Evolutionary conservation across 1,140 invertebrate genomes (phyloP).

Genomic region (Eulimnadia texana): DNA sequence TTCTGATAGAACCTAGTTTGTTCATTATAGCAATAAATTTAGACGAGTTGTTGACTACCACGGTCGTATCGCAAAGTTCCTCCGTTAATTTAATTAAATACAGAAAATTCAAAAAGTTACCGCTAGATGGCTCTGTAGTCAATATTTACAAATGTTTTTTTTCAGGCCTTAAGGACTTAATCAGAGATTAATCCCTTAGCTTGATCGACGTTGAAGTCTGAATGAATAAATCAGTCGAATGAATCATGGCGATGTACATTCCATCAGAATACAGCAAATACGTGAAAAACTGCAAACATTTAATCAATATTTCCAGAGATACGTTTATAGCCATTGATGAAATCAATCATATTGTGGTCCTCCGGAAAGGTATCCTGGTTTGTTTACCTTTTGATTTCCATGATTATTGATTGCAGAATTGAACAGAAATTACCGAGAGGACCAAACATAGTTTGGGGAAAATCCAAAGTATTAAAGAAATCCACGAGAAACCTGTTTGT

Average conservation of each 20-base stretch:
- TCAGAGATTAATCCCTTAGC: too few relatives aligned
- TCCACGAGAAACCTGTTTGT: not conserved
- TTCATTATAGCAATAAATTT: too few relatives aligned
- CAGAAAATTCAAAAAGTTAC: too few relatives aligned
- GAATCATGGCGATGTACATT: not conserved
- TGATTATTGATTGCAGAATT: not conserved
- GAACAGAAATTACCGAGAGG: not conserved
- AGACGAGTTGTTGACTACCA: not conserved
- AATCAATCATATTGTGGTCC: not conserved
- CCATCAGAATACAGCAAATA: not conserved
- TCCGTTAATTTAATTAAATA: not conserved
- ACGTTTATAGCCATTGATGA: not conserved
- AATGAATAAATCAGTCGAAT: not conserved
- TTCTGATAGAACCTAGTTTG: not conserved
- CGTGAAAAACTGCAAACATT: not conserved
- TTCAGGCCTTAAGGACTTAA: too few relatives aligned
- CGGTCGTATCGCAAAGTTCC: not conserved
- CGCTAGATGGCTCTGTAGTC: too few relatives aligned
- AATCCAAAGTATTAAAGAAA: slow-evolving; percentile 2
- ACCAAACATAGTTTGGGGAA: not conserved
- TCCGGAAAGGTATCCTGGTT: not conserved
- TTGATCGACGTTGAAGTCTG: not conserved
- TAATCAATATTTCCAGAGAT: not conserved
- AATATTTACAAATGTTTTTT: too few relatives aligned
- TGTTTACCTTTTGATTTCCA: not conserved